Percentiles rank a stretch among this genome's conserved stretches.
These are phyloP conservation scores for Aphaenogaster floridana DNA, from an alignment of 1,140 invertebrate genomes.

Conservation along the genomic window DNA sequence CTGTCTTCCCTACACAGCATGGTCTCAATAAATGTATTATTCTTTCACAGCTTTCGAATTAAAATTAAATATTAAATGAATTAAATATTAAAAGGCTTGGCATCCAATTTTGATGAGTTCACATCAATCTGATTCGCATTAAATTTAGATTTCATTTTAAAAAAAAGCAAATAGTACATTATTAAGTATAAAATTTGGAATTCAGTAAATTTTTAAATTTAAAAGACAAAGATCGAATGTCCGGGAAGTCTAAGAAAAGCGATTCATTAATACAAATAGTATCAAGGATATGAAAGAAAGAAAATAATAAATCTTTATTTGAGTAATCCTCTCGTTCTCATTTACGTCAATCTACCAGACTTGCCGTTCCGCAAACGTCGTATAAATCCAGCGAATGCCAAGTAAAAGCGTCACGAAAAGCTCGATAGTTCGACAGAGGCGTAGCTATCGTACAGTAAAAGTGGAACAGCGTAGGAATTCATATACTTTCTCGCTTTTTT, in stretches of 20 bases:
- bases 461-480: neutral
- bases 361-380: constrained; percentile 36
- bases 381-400: constrained; percentile 35
- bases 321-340: constrained; percentile 30
- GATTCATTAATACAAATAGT: constrained; percentile 21
- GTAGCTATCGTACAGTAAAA: constrained; percentile 7
- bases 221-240: neutral
- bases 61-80: neutral
- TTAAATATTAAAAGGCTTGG: neutral
- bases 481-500: neutral
- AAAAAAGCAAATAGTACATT: neutral
- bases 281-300: neutral
- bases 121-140: neutral
- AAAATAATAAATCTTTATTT: constrained; percentile 43
- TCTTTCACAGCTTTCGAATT: neutral
- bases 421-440: constrained; percentile 21
- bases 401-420: constrained; percentile 22
- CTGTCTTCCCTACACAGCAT: neutral
- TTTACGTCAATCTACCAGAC: constrained; percentile 39
- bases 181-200: neutral
- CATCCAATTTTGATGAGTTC: neutral
- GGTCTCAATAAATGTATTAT: neutral
- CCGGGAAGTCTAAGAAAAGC: neutral
- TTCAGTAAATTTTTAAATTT: neutral
- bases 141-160: constrained; percentile 8